Evolutionary conservation across 2,888 invertebrate genomes (phyloP).

Genomic region (Trissolcus brochymenae): DNA sequence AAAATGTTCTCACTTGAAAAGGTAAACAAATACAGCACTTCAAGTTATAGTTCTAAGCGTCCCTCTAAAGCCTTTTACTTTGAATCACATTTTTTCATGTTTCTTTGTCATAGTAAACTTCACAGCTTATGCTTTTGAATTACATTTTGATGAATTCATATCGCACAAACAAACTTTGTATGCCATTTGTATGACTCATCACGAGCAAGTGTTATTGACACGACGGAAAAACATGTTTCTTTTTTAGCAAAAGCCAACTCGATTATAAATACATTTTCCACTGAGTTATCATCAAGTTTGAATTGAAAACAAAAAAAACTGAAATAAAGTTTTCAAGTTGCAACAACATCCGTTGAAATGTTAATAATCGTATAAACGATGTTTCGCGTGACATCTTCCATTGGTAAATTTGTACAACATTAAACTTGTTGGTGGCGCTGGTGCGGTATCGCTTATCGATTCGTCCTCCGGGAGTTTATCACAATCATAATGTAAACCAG

Average conservation of each 20-base stretch:
- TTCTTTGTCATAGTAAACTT: slow-evolving; percentile 16
- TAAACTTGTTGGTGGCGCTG: slow-evolving; percentile 33
- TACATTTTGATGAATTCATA: slow-evolving; percentile 31
- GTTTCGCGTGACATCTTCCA: slow-evolving; percentile 4
- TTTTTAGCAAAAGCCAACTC: background rate
- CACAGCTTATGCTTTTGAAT: slow-evolving; percentile 17
- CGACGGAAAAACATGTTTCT: slow-evolving; percentile 1
- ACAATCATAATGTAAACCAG: slow-evolving; percentile 21
- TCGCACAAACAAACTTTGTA: slow-evolving; percentile 13
- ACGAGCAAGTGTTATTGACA: slow-evolving; percentile 18
- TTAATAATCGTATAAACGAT: background rate
- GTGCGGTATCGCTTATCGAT: slow-evolving; percentile 39
- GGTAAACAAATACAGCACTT: no score
- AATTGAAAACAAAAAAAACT: background rate
- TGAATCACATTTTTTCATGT: slow-evolving; percentile 11
- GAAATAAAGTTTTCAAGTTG: background rate
- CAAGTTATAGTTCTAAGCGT: slow-evolving; percentile 3
- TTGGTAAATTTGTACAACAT: slow-evolving; percentile 43
- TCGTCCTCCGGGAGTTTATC: slow-evolving; percentile 20
- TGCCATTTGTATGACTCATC: slow-evolving; percentile 22
- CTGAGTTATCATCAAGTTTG: background rate
- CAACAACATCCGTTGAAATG: background rate
- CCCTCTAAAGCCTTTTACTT: slow-evolving; percentile 19
- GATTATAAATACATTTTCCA: background rate
- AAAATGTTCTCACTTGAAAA: no score